Conservation (phyloP, 2,113 vertebrate genomes). For the Ellobius talpinus region DNA sequence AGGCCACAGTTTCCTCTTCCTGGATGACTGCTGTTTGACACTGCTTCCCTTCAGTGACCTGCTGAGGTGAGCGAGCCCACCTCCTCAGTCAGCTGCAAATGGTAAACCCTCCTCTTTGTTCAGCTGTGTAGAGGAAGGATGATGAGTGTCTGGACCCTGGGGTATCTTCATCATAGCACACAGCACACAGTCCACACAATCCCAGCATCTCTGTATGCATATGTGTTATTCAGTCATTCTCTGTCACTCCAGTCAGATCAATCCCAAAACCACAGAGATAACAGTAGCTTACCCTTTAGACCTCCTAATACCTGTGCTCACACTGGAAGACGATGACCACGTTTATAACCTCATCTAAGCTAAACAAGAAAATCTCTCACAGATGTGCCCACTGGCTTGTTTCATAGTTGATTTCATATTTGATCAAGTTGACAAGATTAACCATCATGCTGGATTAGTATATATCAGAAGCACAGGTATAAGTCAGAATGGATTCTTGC, state of each 20-base stretch:
- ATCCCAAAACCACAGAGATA: not conserved
- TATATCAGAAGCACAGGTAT: slow-evolving; percentile 5
- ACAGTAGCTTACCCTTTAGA: not conserved
- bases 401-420: not conserved
- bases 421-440: not conserved
- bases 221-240: not conserved
- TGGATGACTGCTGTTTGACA: not conserved
- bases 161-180: not conserved
- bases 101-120: not conserved
- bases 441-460: not conserved
- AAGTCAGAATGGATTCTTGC: not conserved
- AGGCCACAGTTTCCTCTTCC: not conserved
- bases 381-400: not conserved
- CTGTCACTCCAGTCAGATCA: not conserved
- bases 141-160: not conserved
- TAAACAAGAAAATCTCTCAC: not conserved
- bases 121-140: not conserved
- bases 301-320: not conserved
- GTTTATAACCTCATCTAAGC: not conserved
- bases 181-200: not conserved
- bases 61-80: not conserved
- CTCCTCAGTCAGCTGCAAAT: not conserved
- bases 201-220: not conserved
- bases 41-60: not conserved
- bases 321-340: not conserved